These are phyloP conservation scores for Hydropsyche tenuis DNA, from an alignment of 1,140 invertebrate genomes.

Conservation along the genomic window DNA sequence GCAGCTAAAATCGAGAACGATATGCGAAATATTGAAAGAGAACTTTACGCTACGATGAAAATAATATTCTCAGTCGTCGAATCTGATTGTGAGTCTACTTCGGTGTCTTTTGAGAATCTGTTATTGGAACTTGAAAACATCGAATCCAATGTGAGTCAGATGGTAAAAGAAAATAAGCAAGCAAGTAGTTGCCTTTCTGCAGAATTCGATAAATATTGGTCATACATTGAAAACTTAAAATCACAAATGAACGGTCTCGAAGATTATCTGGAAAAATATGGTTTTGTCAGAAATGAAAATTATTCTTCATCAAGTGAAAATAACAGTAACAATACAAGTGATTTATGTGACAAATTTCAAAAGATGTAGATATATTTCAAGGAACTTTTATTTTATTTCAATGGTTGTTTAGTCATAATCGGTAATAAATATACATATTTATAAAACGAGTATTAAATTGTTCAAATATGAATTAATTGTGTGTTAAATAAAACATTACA, in stretches of 20 bases:
- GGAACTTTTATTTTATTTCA: no score
- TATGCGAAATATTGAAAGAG: constrained; percentile 16
- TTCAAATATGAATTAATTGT: no score
- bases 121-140: constrained; percentile 8
- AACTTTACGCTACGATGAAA: constrained; percentile 2
- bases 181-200: neutral
- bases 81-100: constrained; percentile 5
- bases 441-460: no score
- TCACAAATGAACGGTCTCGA: neutral
- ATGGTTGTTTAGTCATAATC: no score
- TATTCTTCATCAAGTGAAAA: no score
- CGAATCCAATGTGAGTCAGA: neutral
- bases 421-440: no score
- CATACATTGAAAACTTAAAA: neutral
- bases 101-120: neutral
- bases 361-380: no score
- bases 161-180: constrained; percentile 5
- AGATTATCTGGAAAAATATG: neutral
- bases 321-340: no score
- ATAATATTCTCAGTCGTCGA: constrained; percentile 8
- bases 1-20: neutral
- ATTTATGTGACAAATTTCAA: no score
- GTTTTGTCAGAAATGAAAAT: constrained; percentile 6
- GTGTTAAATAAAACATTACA: no score
- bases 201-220: neutral